A percentile compares a stretch with the other conserved stretches of the same genome.
Conservation (phyloP, 2,888 invertebrate genomes). For the Cheilosia variabilis region DNA sequence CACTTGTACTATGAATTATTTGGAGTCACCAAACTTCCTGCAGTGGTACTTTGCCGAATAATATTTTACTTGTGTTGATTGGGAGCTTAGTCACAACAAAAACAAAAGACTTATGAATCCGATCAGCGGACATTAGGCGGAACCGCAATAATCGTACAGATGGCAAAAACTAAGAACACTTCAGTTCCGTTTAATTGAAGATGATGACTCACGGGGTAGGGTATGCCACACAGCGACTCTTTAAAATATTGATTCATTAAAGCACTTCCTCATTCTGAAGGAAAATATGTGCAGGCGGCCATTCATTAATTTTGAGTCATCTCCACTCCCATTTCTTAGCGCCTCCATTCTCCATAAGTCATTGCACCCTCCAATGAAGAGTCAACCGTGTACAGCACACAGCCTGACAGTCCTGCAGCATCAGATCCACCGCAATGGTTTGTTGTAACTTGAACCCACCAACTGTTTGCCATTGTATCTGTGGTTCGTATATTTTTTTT, state of each 20-base stretch:
- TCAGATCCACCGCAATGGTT: constrained; percentile 50
- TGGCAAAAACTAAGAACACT: not conserved
- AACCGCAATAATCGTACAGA: constrained; percentile 28
- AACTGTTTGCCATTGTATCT: constrained; percentile 53
- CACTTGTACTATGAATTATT: constrained; percentile 14
- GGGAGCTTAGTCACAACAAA: not conserved
- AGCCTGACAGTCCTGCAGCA: constrained; percentile 16
- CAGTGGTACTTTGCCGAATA: constrained; percentile 30
- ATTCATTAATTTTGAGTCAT: constrained; percentile 26
- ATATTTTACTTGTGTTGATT: constrained; percentile 26
- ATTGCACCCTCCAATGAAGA: constrained; percentile 43
- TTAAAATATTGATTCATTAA: constrained; percentile 19
- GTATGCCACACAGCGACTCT: not conserved
- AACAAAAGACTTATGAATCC: constrained; percentile 3
- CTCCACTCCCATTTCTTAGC: constrained; percentile 16
- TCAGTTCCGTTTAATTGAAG: not conserved
- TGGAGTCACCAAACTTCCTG: not conserved
- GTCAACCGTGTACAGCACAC: constrained; percentile 12
- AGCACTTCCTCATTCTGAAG: constrained; percentile 1
- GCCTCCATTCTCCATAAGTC: constrained; percentile 33
- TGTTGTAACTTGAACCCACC: constrained; percentile 52
- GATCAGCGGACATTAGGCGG: not conserved
- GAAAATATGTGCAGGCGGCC: constrained; percentile 3
- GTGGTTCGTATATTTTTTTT: constrained; percentile 17
- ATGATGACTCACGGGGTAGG: constrained; percentile 5